Evolutionary conservation across 2,797 vertebrate genomes (phyloP), one percentile per base, ranked within the genome.

Genomic region (Agapornis canus): DNA sequence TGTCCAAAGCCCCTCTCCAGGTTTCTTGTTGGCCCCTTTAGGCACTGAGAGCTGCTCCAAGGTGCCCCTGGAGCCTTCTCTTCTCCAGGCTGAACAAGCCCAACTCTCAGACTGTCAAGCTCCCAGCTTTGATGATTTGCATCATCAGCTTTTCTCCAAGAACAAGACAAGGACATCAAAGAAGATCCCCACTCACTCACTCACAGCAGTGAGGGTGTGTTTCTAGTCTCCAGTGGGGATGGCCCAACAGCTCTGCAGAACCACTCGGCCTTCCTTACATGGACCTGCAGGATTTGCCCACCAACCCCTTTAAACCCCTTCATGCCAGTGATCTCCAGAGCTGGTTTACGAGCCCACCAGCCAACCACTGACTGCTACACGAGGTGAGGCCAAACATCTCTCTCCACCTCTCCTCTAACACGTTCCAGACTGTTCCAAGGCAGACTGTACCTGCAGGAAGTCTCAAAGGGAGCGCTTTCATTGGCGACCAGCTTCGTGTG

Each of bases 401-500:
- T 70, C 48, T 26, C 23, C 47, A 13, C 5, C 32, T 26, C 32
- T 40, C 35, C 57, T 35, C 57, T 26, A 65, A 21, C 0, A 0
- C 0, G 0, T 11, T 48, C 37, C 45, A n/a, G 52, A 8, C 8
- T 3, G 47, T 21, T 61, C 22, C 73, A 47, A 56, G 42, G 90
- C 72, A 45, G 66, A 86, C 91, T 98, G 98, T 96, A 99, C 99
- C 99, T 98, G 97, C 99, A 99, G 23, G 99, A 99, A 3, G 99
- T 99, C 97, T 99, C 99, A 61, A 99, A 99, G 37, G 99, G 98
- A 42, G 98, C 98, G 1, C 99, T 99, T 80, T 98, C 98, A 60
- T 99, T 99, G 84, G 98, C 98, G 0, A 99, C 98, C 25, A 99
- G 98, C 75, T 99, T 99, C 2, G 99, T 99, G 96, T 99, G 99